phyloP scores from a whole-genome alignment of 2,797 vertebrate species.

The Premnoplex brunnescens region DNA sequence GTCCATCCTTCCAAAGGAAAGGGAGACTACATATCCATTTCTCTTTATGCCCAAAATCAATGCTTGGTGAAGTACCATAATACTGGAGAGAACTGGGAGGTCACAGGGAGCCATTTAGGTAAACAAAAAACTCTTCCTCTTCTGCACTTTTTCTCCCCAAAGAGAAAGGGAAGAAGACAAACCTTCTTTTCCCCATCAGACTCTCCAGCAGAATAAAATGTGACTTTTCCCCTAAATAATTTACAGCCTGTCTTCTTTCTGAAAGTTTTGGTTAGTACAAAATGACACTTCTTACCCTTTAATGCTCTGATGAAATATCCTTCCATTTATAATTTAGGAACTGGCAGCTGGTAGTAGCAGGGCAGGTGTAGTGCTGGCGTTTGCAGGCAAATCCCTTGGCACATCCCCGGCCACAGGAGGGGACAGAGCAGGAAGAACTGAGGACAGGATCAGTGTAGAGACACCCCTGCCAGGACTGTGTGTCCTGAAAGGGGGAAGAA shows the following conservation, averaged over 20 bases:
- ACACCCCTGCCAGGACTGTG: not conserved
- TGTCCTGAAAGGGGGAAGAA: not conserved
- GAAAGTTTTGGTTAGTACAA: slow-evolving; percentile 57
- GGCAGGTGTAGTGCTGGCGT: slow-evolving; percentile 1
- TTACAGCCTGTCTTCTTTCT: slow-evolving; percentile 62
- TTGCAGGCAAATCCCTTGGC: slow-evolving; percentile 21
- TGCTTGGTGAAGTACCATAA: not conserved
- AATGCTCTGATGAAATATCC: slow-evolving; percentile 67
- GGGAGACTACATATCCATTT: not conserved
- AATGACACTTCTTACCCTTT: slow-evolving; percentile 60
- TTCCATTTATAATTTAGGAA: slow-evolving; percentile 57
- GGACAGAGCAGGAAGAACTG: not conserved
- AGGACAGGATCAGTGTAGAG: not conserved
- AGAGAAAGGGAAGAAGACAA: not conserved
- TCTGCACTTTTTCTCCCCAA: not conserved
- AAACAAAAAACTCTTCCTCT: not conserved
- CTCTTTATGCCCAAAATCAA: not conserved
- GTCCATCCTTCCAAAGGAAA: not conserved
- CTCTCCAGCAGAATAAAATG: slow-evolving; percentile 68
- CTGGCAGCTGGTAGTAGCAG: slow-evolving; percentile 62
- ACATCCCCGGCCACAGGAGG: not conserved
- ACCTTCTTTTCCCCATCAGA: slow-evolving; percentile 11
- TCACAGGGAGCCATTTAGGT: not conserved
- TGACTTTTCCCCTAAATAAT: slow-evolving; percentile 72
- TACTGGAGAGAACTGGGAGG: not conserved